phyloP scores from a whole-genome alignment of 2,113 vertebrate genomes.

The Gallinago undulata region DNA sequence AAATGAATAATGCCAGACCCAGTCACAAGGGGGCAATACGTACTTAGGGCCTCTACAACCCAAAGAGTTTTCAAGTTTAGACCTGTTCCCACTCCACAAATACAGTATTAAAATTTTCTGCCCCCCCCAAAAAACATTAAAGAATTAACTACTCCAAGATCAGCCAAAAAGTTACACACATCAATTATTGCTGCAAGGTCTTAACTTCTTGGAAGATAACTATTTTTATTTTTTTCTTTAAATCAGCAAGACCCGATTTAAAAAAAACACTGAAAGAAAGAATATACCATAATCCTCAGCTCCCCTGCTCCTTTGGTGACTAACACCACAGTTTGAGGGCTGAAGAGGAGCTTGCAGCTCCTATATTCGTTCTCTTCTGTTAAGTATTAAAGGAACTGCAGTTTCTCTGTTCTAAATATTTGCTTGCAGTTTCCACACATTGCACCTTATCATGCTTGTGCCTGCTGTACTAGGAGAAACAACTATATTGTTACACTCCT shows the following conservation, averaged over 20 bases:
- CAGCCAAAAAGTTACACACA: background rate
- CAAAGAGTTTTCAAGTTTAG: accelerated
- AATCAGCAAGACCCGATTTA: background rate
- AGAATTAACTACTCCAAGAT: background rate
- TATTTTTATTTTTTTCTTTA: background rate
- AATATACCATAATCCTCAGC: background rate
- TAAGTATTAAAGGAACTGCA: background rate
- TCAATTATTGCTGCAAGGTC: background rate
- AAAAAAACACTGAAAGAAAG: background rate
- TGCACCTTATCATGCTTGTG: background rate
- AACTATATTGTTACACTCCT: background rate
- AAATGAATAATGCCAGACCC: background rate
- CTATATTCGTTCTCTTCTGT: background rate
- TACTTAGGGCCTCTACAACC: background rate
- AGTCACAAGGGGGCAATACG: background rate
- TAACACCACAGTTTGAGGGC: background rate
- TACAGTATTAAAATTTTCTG: background rate
- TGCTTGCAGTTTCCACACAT: background rate
- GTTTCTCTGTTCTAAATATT: background rate
- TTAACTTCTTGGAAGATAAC: background rate
- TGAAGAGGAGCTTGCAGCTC: background rate
- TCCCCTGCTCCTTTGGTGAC: background rate
- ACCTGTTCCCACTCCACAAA: background rate
- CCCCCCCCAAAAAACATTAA: background rate
- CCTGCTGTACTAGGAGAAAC: background rate